phyloP scores from a whole-genome alignment of 2,797 vertebrate genomes.

The Danio jaintianensis region DNA sequence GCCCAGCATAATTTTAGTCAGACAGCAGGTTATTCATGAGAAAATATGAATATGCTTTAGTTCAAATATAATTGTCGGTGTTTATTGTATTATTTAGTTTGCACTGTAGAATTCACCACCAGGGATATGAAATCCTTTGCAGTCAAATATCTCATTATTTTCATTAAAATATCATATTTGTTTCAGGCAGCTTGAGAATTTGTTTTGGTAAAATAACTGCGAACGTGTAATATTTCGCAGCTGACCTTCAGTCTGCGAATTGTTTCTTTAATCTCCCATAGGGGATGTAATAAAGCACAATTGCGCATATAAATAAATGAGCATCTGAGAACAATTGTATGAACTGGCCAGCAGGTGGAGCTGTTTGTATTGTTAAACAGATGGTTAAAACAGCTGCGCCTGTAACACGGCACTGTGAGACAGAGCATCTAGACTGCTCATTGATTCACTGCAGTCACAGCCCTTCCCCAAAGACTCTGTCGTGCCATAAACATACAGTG shows the following conservation, averaged over 20 bases:
- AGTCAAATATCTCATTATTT: not conserved
- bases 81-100: not conserved
- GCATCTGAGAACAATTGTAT: not conserved
- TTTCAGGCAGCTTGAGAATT: not conserved
- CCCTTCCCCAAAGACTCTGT: not conserved
- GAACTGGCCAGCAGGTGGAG: constrained; percentile 70
- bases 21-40: not conserved
- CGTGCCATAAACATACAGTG: constrained; percentile 17
- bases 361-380: constrained; percentile 24
- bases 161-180: not conserved
- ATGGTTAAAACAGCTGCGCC: not conserved
- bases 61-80: not conserved
- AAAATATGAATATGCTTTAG: not conserved
- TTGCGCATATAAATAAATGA: not conserved
- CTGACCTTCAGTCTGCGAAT: not conserved
- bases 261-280: not conserved
- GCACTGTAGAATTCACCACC: not conserved
- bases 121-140: not conserved
- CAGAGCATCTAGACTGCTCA: not conserved
- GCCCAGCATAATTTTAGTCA: not conserved
- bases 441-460: constrained; percentile 18
- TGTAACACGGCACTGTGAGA: not conserved
- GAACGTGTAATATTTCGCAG: not conserved
- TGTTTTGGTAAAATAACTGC: not conserved
- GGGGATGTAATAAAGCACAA: not conserved